Evolutionary conservation across 2,797 vertebrate genomes (phyloP), one percentile per base, ranked within the genome.

Genomic region (Octomys mimax): DNA sequence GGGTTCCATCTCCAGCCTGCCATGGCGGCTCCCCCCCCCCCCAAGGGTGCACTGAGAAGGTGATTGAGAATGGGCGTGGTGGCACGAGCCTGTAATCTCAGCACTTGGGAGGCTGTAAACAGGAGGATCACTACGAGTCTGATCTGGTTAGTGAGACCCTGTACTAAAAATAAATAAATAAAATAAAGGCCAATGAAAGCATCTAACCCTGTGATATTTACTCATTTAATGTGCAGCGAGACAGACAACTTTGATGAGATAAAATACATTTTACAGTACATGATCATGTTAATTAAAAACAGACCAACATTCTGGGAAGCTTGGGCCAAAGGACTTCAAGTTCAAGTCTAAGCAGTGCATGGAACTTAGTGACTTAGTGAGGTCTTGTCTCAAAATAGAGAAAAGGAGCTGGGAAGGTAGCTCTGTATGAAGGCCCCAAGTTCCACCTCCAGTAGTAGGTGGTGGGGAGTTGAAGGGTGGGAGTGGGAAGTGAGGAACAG

Each of bases 281-380:
- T 92, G 89, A 92, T 28, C 36, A 66, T 5, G 19, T 59, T 88
- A 61, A 66, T 82, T 95, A 91, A 94, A 95, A 95, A 92, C 8
- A 75, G 46, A 59, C 36, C 89, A 75, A 49, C 1, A 33, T 11
- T 78, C 46, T 52, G 28, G 46, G 18, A 78, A 19, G 46, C 46
- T 49, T 7, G 18, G 3, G 28, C 7, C 52, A 79, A 54, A 80
- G 28, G 28, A 78, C 28, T 52, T 46, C 16, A 52, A 78, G 7
- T 52, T 78, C 75, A 52, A 77, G 26, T 49, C 26, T 42, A 52
- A 46, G 6, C 6, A 52, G 28, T 11, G 28, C 4, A 31, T 5
- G 28, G 14, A 78, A 78, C 49, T 78, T 21, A 31, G 73, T 28
- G 42, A 46, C 73, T 42, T 39, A 42, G 49, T 78, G 46, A 52